Conservation (phyloP, 2,888 invertebrate species). For the Sarcophaga caerulescens region DNA sequence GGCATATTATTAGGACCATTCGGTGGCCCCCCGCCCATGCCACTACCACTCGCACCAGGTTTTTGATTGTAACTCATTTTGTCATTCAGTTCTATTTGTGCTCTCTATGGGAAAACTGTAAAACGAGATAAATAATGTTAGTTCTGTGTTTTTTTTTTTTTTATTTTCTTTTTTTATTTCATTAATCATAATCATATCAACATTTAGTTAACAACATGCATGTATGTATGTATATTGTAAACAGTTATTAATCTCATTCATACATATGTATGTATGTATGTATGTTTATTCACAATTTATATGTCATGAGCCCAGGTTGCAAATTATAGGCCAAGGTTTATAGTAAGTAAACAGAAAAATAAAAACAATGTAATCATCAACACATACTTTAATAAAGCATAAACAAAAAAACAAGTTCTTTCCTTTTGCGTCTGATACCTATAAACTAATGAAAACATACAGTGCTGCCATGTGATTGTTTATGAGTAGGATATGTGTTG, state of each 20-base stretch:
- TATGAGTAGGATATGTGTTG: too few species aligned
- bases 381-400: background rate
- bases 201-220: slow-evolving; percentile 17
- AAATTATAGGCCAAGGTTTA: slow-evolving; percentile 55
- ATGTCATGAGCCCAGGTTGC: slow-evolving; percentile 16
- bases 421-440: background rate
- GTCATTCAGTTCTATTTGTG: slow-evolving; percentile 59
- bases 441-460: background rate
- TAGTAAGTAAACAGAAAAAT: slow-evolving; percentile 24
- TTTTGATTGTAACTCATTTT: slow-evolving; percentile 76
- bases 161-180: slow-evolving; percentile 3
- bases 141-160: background rate
- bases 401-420: slow-evolving; percentile 10
- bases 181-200: slow-evolving; percentile 1
- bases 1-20: slow-evolving; percentile 74
- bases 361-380: slow-evolving; percentile 21
- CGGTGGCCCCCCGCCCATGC: slow-evolving; percentile 71
- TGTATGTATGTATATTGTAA: background rate
- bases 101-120: slow-evolving; percentile 30
- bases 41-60: slow-evolving; percentile 71
- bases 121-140: slow-evolving; percentile 8
- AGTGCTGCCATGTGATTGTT: too few species aligned
- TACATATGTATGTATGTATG: background rate
- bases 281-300: background rate
- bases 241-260: background rate